A percentile compares a stretch with the other conserved stretches of the same genome.
phyloP scores from a whole-genome alignment of 1,140 invertebrate species.

The Drosophila sproati region DNA sequence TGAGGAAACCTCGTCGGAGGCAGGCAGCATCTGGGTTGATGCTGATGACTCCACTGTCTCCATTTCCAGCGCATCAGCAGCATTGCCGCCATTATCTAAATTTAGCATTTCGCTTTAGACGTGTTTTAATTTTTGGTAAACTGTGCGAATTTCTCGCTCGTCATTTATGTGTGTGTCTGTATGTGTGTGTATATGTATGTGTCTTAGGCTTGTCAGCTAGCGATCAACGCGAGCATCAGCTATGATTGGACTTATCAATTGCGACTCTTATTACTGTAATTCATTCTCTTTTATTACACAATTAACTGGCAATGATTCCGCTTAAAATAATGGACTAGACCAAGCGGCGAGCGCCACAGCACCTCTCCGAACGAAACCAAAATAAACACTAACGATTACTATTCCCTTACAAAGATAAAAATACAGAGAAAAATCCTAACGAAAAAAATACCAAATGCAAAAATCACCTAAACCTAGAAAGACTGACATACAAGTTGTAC shows the following conservation, averaged over 20 bases:
- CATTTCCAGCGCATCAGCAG: constrained; percentile 36
- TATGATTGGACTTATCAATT: neutral
- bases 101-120: constrained; percentile 64
- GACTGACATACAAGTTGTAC: neutral
- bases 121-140: constrained; percentile 38
- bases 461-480: neutral
- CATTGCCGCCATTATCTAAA: constrained; percentile 53
- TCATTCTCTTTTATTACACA: constrained; percentile 37
- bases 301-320: constrained; percentile 23
- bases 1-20: constrained; percentile 31
- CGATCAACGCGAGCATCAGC: constrained; percentile 15
- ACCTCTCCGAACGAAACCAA: constrained; percentile 12
- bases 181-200: constrained; percentile 28
- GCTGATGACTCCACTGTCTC: neutral
- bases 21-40: neutral
- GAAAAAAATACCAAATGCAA: constrained; percentile 8
- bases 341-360: neutral
- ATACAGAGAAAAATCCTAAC: neutral
- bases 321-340: constrained; percentile 22
- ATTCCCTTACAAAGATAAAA: neutral
- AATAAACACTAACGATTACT: constrained; percentile 26
- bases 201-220: constrained; percentile 3
- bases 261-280: constrained; percentile 18
- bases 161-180: neutral
- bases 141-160: constrained; percentile 22